These are phyloP conservation scores for Hypselothyrea guttata DNA, from an alignment of 2,888 invertebrate species.

Conservation along the genomic window DNA sequence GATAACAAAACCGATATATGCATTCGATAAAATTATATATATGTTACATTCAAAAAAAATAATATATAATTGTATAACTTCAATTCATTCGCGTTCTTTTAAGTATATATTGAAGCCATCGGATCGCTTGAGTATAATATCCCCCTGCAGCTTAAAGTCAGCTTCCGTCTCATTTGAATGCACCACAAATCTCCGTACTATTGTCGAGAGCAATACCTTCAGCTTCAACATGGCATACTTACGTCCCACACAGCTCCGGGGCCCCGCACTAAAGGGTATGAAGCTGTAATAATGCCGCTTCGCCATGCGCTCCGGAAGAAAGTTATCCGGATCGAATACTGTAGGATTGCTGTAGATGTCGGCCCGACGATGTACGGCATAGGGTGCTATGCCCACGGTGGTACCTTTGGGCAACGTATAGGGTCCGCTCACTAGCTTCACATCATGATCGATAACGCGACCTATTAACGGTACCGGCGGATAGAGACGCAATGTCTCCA, in stretches of 20 bases:
- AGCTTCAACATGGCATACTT: constrained; percentile 91
- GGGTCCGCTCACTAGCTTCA: constrained; percentile 85
- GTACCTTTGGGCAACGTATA: constrained; percentile 87
- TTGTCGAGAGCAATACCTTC: constrained; percentile 88
- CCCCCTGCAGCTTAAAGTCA: constrained; percentile 87
- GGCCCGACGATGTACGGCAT: constrained; percentile 86
- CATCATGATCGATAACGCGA: constrained; percentile 87
- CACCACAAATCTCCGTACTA: constrained; percentile 87
- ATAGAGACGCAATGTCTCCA: constrained; percentile 90
- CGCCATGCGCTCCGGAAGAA: constrained; percentile 88
- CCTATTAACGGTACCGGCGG: constrained; percentile 92
- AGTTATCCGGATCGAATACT: constrained; percentile 90
- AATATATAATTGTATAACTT: too few relatives aligned
- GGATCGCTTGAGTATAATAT: constrained; percentile 88
- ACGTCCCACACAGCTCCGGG: constrained; percentile 90
- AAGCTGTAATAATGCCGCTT: constrained; percentile 91
- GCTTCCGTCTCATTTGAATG: constrained; percentile 86
- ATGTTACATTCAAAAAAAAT: too few relatives aligned
- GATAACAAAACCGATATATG: too few relatives aligned
- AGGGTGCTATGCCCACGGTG: constrained; percentile 87
- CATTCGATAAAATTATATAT: too few relatives aligned
- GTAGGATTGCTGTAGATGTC: constrained; percentile 88
- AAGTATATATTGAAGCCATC: constrained; percentile 88
- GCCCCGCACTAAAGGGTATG: constrained; percentile 91
- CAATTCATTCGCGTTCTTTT: constrained; percentile 84